phyloP scores from a whole-genome alignment of 2,797 vertebrate species.

The Anableps anableps region DNA sequence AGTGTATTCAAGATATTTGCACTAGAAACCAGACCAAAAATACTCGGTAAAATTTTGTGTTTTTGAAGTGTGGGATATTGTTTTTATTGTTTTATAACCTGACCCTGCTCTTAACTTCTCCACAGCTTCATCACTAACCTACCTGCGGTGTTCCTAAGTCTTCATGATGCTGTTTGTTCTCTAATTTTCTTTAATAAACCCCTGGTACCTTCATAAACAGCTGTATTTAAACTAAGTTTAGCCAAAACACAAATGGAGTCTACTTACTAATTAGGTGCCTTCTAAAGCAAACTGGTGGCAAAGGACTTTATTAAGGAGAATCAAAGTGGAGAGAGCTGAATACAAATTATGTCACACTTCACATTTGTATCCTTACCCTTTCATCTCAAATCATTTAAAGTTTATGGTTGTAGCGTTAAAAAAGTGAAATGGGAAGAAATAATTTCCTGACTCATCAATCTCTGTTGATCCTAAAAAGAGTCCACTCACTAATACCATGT shows the following conservation, averaged over 20 bases:
- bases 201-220: not conserved
- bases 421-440: not conserved
- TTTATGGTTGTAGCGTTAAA: too few relatives aligned
- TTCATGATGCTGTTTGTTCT: not conserved
- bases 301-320: not conserved
- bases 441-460: not conserved
- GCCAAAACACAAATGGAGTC: not conserved
- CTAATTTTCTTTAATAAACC: not conserved
- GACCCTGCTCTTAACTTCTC: not conserved
- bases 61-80: not conserved
- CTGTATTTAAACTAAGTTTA: not conserved
- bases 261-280: not conserved
- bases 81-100: not conserved
- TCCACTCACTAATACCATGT: not conserved
- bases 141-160: not conserved
- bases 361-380: not conserved
- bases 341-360: not conserved
- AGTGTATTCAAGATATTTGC: too few relatives aligned
- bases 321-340: not conserved
- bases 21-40: too few relatives aligned
- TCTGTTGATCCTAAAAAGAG: not conserved
- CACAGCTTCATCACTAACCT: not conserved
- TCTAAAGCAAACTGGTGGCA: not conserved
- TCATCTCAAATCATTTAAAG: too few relatives aligned
- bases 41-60: too few relatives aligned